Conservation (phyloP, 2,113 vertebrate species). For the Catagonus wagneri region DNA sequence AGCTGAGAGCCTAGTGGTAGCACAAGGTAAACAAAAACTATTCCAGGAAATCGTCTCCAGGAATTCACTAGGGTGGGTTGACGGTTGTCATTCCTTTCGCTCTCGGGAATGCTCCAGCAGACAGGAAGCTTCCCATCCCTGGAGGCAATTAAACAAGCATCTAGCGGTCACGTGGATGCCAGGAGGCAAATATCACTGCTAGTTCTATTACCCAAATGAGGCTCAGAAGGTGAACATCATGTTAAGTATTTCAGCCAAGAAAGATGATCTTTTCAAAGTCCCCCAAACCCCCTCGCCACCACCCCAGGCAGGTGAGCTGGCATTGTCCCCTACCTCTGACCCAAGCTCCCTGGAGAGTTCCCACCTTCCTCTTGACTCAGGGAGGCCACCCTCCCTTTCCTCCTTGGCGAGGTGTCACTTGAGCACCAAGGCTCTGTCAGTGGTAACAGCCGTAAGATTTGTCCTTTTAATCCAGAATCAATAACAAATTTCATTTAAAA, state of each 20-base stretch:
- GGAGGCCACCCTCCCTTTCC: slow-evolving; percentile 8
- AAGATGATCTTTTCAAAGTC: neutral
- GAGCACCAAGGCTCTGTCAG: slow-evolving; percentile 77
- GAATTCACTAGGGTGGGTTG: neutral
- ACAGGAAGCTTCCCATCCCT: slow-evolving; percentile 24
- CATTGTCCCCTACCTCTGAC: neutral
- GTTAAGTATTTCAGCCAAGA: neutral
- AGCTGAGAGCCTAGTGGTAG: neutral
- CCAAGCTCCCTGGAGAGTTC: slow-evolving; percentile 5
- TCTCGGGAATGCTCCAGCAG: neutral
- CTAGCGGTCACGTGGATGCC: neutral
- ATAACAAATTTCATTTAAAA: slow-evolving; percentile 89
- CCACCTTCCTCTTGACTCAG: slow-evolving; percentile 2
- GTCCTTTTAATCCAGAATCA: slow-evolving; percentile 89
- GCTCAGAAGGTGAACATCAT: slow-evolving; percentile 1
- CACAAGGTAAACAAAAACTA: neutral
- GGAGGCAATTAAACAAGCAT: slow-evolving; percentile 53
- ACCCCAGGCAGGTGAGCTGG: neutral
- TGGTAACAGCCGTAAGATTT: slow-evolving; percentile 84
- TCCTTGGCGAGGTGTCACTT: slow-evolving; percentile 73
- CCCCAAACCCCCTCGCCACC: neutral
- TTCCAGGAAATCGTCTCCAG: neutral
- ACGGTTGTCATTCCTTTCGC: neutral
- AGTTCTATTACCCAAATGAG: slow-evolving; percentile 24
- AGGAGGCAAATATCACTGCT: slow-evolving; percentile 55